These are phyloP conservation scores for Selenia dentaria DNA, from an alignment of 2,888 invertebrate genomes.

Conservation along the genomic window DNA sequence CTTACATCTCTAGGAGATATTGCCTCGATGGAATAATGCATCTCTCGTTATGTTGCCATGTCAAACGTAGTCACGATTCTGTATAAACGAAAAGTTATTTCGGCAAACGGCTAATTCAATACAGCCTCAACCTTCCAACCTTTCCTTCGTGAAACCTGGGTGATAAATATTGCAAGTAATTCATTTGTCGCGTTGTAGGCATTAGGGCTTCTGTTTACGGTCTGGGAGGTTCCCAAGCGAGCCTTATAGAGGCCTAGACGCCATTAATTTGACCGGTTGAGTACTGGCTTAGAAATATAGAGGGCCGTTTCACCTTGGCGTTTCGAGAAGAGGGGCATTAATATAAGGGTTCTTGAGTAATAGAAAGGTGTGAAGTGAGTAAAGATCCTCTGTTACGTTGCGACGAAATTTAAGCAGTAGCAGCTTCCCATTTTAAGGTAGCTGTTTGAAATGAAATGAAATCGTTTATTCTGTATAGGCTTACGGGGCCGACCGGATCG, in stretches of 20 bases:
- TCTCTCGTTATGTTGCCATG: slow-evolving; percentile 8
- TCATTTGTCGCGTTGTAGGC: slow-evolving; percentile 38
- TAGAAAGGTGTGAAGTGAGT: slow-evolving; percentile 1
- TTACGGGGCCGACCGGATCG: no score
- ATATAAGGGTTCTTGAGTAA: slow-evolving; percentile 10
- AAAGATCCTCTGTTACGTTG: no score
- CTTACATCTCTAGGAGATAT: no score
- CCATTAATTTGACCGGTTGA: slow-evolving; percentile 29
- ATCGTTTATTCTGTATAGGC: no score
- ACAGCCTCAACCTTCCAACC: not conserved
- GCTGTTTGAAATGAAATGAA: no score
- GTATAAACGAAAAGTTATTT: not conserved
- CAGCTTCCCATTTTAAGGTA: no score
- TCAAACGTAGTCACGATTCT: slow-evolving; percentile 12
- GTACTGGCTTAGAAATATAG: slow-evolving; percentile 14
- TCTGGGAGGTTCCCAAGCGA: slow-evolving; percentile 29
- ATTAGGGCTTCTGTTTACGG: slow-evolving; percentile 37
- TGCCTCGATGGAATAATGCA: no score
- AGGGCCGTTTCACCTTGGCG: slow-evolving; percentile 15
- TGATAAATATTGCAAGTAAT: slow-evolving; percentile 41
- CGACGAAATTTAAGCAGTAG: no score
- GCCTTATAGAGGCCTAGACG: slow-evolving; percentile 24
- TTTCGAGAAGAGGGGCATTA: slow-evolving; percentile 10
- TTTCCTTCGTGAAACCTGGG: slow-evolving; percentile 7
- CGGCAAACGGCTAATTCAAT: slow-evolving; percentile 2